These are phyloP conservation scores for Xylocopa sonorina DNA, from an alignment of 1,140 invertebrate genomes.

Conservation along the genomic window DNA sequence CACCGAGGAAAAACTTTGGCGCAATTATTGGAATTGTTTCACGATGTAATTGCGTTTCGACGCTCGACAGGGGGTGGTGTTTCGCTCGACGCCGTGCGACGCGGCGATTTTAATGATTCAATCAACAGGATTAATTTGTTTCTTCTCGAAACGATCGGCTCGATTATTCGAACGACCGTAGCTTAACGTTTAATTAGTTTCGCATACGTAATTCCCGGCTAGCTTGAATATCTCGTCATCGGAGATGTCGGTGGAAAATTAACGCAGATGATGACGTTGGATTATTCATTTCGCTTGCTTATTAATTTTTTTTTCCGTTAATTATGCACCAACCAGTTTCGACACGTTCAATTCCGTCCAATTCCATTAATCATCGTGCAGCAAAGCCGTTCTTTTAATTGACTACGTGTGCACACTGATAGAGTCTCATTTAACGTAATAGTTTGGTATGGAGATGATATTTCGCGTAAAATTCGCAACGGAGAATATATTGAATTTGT, in stretches of 20 bases:
- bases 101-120: conserved; percentile 18
- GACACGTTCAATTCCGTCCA: neutral
- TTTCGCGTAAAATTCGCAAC: neutral
- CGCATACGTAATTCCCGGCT: conserved; percentile 4
- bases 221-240: too few species aligned
- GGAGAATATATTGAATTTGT: too few species aligned
- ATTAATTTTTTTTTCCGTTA: too few species aligned
- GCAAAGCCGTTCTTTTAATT: neutral
- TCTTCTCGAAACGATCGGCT: neutral
- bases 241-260: neutral
- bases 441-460: neutral
- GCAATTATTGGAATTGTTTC: conserved; percentile 15
- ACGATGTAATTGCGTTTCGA: neutral
- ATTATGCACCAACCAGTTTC: too few species aligned
- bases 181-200: conserved; percentile 22
- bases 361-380: neutral
- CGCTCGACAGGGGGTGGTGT: too few species aligned
- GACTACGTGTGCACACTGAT: neutral
- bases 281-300: neutral
- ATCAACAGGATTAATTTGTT: conserved; percentile 31
- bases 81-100: neutral
- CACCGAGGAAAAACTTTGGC: neutral
- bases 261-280: too few species aligned
- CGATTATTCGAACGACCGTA: neutral
- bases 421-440: neutral